Evolutionary conservation across 2,797 vertebrate genomes (phyloP), one percentile per base, ranked within the genome.

Genomic region (Rousettus madagascariensis): DNA sequence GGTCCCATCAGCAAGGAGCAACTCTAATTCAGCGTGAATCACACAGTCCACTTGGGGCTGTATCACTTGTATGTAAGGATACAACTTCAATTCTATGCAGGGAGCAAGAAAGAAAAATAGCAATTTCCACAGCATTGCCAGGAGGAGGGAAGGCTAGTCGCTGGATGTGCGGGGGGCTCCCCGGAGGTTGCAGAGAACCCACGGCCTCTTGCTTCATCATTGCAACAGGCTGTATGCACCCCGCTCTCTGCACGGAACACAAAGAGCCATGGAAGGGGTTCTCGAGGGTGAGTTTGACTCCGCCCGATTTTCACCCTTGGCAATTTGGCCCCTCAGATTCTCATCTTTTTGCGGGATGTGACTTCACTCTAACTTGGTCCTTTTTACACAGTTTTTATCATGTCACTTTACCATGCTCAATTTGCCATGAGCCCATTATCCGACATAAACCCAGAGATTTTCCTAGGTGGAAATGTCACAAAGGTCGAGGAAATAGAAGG

Each of bases 371-470:
- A 71, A 68, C 24, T 77, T 59, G 59, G 65, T 86, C 66, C 26
- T 77, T 93, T 95, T 95, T 43, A 69, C 33, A 15, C n/a, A 28
- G 53, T 71, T 77, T 94, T 79, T 72, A 87, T 68, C 59, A 28
- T 13, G 11, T 79, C 65, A n/a, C 79, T 49, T 87, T 79, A 49
- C 71, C 69, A 38, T 53, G n/a, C 24, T 83, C 30, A 30, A 51
- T 33, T 80, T 59, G 2, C 66, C 19, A 16, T 20, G 16, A 79
- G 49, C 19, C 7, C 7, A 30, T 63, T 43, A 79, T 49, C 77
- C 57, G 53, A 69, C 28, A 46, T 63, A 17, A 57, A 33, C 9
- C 36, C n/a, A 49, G 17, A 30, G 38, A 33, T 8, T 24, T 55
- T 43, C 66, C 43, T 24, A 38, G 30, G 30, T 43, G 5, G 49